Conservation (phyloP, 1,140 invertebrate genomes). For the Drosophila grimshawi region DNA sequence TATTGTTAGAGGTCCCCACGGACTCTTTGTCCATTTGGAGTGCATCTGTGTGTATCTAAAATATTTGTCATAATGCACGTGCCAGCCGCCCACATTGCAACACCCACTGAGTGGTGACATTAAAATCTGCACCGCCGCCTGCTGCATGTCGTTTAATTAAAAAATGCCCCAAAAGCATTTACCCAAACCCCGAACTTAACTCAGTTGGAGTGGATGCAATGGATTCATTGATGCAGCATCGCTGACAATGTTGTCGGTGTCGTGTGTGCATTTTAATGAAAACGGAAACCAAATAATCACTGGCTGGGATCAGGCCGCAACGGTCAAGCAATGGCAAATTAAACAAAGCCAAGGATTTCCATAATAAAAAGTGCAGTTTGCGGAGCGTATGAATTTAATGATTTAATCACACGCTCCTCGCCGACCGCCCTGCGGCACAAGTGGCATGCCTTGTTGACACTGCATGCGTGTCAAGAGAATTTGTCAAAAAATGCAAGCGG, state of each 20-base stretch:
- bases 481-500: conserved; percentile 78
- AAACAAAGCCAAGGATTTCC: conserved; percentile 52
- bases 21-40: conserved; percentile 10
- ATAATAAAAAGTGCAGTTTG: conserved; percentile 73
- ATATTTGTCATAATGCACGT: conserved; percentile 79
- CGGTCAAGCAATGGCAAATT: conserved; percentile 63
- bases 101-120: conserved; percentile 64
- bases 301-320: conserved; percentile 42
- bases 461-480: conserved; percentile 78
- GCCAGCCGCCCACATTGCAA: conserved; percentile 55
- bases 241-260: conserved; percentile 23
- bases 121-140: conserved; percentile 52
- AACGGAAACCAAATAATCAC: conserved; percentile 79
- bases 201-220: conserved; percentile 47
- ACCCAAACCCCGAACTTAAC: conserved; percentile 41
- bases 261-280: conserved; percentile 75
- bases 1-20: conserved; percentile 6
- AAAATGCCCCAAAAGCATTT: conserved; percentile 83
- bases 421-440: conserved; percentile 18
- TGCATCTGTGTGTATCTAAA: conserved; percentile 58
- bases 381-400: conserved; percentile 81
- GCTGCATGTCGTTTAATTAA: conserved; percentile 78
- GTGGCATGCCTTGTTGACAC: conserved; percentile 74
- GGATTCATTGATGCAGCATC: conserved; percentile 33
- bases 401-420: conserved; percentile 68